Evolutionary conservation across 2,888 invertebrate genomes (phyloP).

Genomic region (Ochropleura leucogaster): DNA sequence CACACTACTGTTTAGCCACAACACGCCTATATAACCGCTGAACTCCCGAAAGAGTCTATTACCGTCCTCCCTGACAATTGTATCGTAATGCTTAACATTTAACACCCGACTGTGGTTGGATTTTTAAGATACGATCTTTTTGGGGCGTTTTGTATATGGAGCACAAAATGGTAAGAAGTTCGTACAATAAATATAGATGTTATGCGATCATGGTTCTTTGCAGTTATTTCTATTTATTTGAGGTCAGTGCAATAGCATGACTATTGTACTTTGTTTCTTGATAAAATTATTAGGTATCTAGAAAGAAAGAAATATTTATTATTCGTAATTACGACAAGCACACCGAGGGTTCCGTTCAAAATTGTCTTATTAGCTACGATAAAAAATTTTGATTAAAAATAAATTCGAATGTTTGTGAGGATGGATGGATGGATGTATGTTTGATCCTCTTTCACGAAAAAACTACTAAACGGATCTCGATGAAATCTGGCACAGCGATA

Average conservation of each 20-base stretch:
- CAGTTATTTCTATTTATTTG: background rate
- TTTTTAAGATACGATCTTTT: constrained; percentile 40
- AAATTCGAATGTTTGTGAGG: no score
- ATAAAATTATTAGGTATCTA: no score
- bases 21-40: constrained; percentile 60
- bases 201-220: background rate
- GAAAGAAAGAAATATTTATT: no score
- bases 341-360: no score
- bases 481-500: no score
- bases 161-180: background rate
- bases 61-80: constrained; percentile 59
- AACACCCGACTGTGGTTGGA: constrained; percentile 31
- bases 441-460: no score
- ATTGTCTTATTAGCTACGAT: no score
- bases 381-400: no score
- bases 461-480: no score
- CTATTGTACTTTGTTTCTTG: no score
- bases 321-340: no score
- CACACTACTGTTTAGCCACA: constrained; percentile 43
- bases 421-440: no score
- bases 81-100: constrained; percentile 65
- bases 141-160: constrained; percentile 4
- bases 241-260: background rate
- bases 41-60: constrained; percentile 65
- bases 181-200: background rate